Evolutionary conservation across 2,797 vertebrate genomes (phyloP), one percentile per base, ranked within the genome.

Genomic region (Schizopygopsis pylzovi): DNA sequence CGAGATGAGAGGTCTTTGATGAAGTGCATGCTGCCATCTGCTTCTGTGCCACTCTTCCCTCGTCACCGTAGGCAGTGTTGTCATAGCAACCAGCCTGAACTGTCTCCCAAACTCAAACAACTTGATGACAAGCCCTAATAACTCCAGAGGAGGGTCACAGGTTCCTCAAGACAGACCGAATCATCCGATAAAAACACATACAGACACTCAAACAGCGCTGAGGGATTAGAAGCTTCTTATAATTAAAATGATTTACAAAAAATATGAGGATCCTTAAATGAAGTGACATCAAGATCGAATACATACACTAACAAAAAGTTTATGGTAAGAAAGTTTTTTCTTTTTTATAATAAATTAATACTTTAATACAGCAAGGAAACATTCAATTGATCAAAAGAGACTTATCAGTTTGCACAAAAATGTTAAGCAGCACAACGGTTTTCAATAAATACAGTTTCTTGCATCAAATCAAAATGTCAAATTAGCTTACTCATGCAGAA

Each of bases 1-100:
- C 67, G 82, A 86, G 88, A 65, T 15, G 84, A 88, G 86, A 88
- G 83, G 86, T 89, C 88, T 89, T 83, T 86, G 88, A 87, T 86
- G 83, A 81, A 89, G 85, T 56, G 73, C 52, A 72, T 43, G 65
- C 63, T 81, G 83, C 90, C 90, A 89, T 90, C 90, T 90, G 90
- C 86, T 82, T 90, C 84, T 68, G 70, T 85, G 67, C 79, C 79
- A 71, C 83, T 82, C 81, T 87, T 28, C 78, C 82, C 87, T 83
- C 67, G 4, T 83, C 87, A 82, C 87, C 47, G 49, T 81, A 78
- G 88, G 87, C 82, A 71, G 28, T 82, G 86, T 90, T 63, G 87
- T 70, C 87, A 89, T 84, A 88, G 87, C 87, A 88, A 89, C 88
- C 81, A 75, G 25, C 37, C 56, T 25, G 86, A 79, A 79, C 81